A percentile compares a stretch with the other conserved stretches of the same genome.
Conservation (phyloP, 2,113 vertebrate species). For the Tenrec ecaudatus region DNA sequence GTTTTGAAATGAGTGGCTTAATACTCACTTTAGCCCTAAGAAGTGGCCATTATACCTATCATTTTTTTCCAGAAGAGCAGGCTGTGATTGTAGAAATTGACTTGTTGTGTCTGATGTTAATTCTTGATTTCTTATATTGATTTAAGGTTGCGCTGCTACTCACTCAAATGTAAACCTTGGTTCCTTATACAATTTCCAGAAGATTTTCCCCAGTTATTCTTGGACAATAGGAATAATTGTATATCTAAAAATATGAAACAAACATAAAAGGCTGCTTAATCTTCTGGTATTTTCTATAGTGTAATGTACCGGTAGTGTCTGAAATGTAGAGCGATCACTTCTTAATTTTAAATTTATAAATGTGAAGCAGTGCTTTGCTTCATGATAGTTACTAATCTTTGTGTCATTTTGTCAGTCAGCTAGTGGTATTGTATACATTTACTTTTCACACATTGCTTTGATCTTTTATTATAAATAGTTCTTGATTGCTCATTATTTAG, state of each 20-base stretch:
- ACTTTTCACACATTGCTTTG: slow-evolving; percentile 37
- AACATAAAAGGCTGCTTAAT: background rate
- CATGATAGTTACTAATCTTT: background rate
- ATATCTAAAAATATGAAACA: slow-evolving; percentile 3
- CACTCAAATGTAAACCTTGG: background rate
- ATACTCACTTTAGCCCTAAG: background rate
- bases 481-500: slow-evolving; percentile 1
- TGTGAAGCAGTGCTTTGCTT: slow-evolving; percentile 29
- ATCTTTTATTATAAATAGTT: background rate
- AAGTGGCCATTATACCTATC: background rate
- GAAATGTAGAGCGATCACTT: background rate
- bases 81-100: slow-evolving; percentile 46
- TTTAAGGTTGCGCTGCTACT: background rate
- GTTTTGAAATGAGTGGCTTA: too few relatives aligned
- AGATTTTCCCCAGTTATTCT: background rate
- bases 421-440: background rate
- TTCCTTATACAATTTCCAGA: background rate
- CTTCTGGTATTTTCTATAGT: slow-evolving; percentile 16
- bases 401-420: background rate
- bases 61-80: background rate
- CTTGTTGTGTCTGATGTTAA: background rate
- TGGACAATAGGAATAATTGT: background rate
- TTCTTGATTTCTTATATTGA: background rate
- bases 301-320: background rate
- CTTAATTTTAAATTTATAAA: background rate